Evolutionary conservation across 2,888 invertebrate genomes (phyloP).

Genomic region (Chrysomela aeneicollis): DNA sequence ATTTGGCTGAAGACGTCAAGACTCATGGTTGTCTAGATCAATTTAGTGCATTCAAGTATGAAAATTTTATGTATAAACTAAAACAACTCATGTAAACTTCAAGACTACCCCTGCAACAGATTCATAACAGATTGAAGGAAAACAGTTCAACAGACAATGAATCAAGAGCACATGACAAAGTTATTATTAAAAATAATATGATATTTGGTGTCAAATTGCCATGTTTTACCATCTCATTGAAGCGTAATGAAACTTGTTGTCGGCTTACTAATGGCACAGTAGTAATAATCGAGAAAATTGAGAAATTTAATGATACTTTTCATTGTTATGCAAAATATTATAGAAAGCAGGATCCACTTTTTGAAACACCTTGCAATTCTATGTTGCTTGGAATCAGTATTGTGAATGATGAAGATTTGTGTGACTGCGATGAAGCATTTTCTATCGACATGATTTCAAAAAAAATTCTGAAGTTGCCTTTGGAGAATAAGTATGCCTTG

Average conservation of each 20-base stretch:
- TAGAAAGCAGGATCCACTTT: neutral
- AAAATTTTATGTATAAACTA: neutral
- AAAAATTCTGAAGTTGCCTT: neutral
- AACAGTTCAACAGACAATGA: neutral
- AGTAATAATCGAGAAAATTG: neutral
- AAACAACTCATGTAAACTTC: neutral
- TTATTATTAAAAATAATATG: neutral
- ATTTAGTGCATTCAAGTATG: neutral
- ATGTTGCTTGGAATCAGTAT: neutral
- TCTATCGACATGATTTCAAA: neutral
- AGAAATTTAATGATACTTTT: neutral
- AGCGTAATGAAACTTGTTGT: neutral
- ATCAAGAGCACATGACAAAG: neutral
- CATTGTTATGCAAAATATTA: neutral
- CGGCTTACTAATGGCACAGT: neutral
- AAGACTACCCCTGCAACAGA: neutral
- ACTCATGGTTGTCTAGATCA: neutral
- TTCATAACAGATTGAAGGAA: slow-evolving; percentile 6
- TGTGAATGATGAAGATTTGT: neutral
- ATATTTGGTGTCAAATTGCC: neutral
- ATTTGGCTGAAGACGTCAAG: slow-evolving; percentile 8
- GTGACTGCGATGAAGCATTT: neutral
- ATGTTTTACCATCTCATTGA: neutral
- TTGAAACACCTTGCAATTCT: slow-evolving; percentile 3
- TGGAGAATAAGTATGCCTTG: neutral